Percentiles rank a stretch among this genome's conserved stretches.
phyloP scores from a whole-genome alignment of 1,140 invertebrate species.

The Papilio glaucus region DNA sequence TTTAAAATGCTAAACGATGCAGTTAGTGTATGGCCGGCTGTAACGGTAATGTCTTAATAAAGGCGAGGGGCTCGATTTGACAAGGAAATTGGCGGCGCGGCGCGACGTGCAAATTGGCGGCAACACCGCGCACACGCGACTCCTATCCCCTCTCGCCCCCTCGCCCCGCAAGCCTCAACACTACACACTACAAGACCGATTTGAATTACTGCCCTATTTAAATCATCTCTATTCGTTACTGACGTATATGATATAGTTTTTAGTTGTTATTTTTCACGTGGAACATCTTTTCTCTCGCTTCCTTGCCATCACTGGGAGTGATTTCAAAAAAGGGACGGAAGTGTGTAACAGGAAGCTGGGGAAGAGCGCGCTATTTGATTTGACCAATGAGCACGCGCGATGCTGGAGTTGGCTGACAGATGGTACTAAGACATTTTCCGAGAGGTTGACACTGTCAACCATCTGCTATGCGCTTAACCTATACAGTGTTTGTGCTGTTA shows the following conservation, averaged over 20 bases:
- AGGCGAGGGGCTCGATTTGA: constrained; percentile 59
- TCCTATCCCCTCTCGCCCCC: constrained; percentile 13
- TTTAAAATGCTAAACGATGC: constrained; percentile 20
- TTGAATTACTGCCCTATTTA: constrained; percentile 34
- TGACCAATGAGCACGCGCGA: no score
- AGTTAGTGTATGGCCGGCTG: constrained; percentile 41
- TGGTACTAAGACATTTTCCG: no score
- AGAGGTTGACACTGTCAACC: no score
- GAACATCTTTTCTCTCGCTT: no score
- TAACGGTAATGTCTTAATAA: constrained; percentile 58
- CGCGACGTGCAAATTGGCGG: constrained; percentile 73
- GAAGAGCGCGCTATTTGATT: no score
- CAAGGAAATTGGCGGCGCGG: constrained; percentile 67
- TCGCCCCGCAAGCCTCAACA: neutral
- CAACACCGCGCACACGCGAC: constrained; percentile 57
- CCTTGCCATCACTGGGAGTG: no score
- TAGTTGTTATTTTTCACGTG: no score
- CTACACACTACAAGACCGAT: neutral
- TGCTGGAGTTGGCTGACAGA: no score
- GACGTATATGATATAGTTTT: neutral
- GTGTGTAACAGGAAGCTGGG: no score
- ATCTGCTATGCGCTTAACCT: no score
- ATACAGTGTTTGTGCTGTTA: no score
- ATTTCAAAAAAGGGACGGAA: no score
- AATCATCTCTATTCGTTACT: constrained; percentile 6